Percentiles rank a stretch among this genome's conserved stretches.
These are phyloP conservation scores for Nannoperca obscura DNA, from an alignment of 2,797 vertebrate species.

Conservation along the genomic window DNA sequence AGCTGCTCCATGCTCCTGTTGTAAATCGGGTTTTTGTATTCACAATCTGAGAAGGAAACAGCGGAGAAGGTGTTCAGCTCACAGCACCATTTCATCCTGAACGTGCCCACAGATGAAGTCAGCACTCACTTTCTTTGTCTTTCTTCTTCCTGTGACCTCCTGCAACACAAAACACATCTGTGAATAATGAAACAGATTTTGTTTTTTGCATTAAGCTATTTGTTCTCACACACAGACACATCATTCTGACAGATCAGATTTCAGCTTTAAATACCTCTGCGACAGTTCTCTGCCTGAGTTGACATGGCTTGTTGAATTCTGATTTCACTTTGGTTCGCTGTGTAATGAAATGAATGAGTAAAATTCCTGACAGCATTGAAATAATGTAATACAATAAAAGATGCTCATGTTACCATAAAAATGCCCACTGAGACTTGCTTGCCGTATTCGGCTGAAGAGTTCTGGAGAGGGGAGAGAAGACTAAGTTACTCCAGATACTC, in stretches of 20 bases:
- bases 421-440: constrained; percentile 56
- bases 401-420: constrained; percentile 66
- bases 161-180: constrained; percentile 30
- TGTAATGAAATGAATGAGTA: constrained; percentile 26
- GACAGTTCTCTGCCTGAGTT: neutral
- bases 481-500: constrained; percentile 12
- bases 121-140: constrained; percentile 59
- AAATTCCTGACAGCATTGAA: constrained; percentile 9
- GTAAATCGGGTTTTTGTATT: constrained; percentile 82
- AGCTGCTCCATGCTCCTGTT: constrained; percentile 56
- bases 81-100: constrained; percentile 2
- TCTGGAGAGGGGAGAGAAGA: constrained; percentile 51
- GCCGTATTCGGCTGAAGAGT: constrained; percentile 67
- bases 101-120: constrained; percentile 26
- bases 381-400: neutral
- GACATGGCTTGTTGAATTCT: constrained; percentile 37
- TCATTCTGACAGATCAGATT: neutral
- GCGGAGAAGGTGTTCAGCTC: constrained; percentile 13
- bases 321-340: constrained; percentile 71
- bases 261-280: constrained; percentile 42
- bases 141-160: constrained; percentile 45
- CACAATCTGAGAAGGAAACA: constrained; percentile 59
- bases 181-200: neutral
- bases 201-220: neutral
- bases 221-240: neutral